phyloP scores from a whole-genome alignment of 2,113 vertebrate genomes.

The Hypomesus transpacificus region DNA sequence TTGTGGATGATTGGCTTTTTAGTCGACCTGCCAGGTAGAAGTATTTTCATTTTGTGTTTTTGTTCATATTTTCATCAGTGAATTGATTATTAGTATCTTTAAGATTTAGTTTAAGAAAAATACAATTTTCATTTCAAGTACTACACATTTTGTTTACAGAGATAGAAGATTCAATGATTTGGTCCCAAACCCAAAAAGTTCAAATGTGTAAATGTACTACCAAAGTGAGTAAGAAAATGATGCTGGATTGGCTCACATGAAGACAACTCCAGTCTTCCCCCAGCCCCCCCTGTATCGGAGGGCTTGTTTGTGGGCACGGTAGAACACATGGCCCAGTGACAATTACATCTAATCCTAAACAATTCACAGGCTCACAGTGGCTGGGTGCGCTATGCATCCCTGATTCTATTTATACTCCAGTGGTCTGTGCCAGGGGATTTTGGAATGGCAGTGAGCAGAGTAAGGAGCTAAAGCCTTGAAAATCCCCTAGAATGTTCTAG shows the following conservation, averaged over 20 bases:
- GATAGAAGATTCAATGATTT: no score
- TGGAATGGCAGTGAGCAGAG: conserved; percentile 40
- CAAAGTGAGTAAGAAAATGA: no score
- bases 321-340: conserved; percentile 28
- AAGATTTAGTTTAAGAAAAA: no score
- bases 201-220: no score
- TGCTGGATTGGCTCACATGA: background rate
- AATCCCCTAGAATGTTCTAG: conserved; percentile 51
- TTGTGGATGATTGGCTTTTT: conserved; percentile 16
- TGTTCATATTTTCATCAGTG: no score
- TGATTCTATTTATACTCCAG: conserved; percentile 37
- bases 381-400: conserved; percentile 33
- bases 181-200: no score
- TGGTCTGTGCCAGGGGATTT: conserved; percentile 48
- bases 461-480: conserved; percentile 48
- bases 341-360: conserved; percentile 53
- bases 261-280: background rate
- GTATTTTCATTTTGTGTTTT: no score
- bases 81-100: no score
- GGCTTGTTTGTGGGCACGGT: conserved; percentile 31
- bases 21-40: no score
- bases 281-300: background rate
- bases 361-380: conserved; percentile 6
- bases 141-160: no score
- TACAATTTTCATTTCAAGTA: no score